Evolutionary conservation across 2,888 invertebrate genomes (phyloP).

Genomic region (Horisme vitalbata): DNA sequence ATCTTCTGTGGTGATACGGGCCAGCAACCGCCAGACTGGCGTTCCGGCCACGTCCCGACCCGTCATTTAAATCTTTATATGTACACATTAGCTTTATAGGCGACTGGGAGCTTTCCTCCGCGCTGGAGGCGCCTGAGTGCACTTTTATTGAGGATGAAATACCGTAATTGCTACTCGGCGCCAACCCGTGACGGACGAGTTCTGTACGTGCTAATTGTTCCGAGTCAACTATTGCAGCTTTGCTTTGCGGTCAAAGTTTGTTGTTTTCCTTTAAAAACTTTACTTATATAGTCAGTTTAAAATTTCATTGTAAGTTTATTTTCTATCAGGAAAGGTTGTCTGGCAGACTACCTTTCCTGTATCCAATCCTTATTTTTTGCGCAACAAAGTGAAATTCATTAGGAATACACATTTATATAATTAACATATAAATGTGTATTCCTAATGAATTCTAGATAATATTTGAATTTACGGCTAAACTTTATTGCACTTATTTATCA

Average conservation of each 20-base stretch:
- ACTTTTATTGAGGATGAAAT: slow-evolving; percentile 79
- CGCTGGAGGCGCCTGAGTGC: slow-evolving; percentile 71
- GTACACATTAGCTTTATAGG: slow-evolving; percentile 77
- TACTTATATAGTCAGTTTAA: background rate
- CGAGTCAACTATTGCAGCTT: slow-evolving; percentile 47
- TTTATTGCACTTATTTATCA: slow-evolving; percentile 21
- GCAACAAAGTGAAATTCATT: too few species aligned
- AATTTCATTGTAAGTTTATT: too few species aligned
- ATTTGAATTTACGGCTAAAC: slow-evolving; percentile 13
- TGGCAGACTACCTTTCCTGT: too few species aligned
- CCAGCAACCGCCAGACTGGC: slow-evolving; percentile 19
- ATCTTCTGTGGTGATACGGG: slow-evolving; percentile 19
- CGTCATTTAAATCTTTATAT: slow-evolving; percentile 77
- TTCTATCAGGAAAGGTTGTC: too few species aligned
- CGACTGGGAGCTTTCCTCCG: slow-evolving; percentile 64
- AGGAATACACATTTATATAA: too few species aligned
- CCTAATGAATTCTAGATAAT: slow-evolving; percentile 7
- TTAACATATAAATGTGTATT: too few species aligned
- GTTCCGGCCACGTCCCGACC: slow-evolving; percentile 37
- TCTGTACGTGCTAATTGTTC: slow-evolving; percentile 73
- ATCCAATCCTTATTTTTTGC: too few species aligned
- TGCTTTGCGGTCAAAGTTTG: slow-evolving; percentile 40
- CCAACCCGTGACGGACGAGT: slow-evolving; percentile 69
- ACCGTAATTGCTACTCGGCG: slow-evolving; percentile 76
- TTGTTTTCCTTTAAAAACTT: slow-evolving; percentile 7